Evolutionary conservation across 2,113 vertebrate genomes (phyloP).

Genomic region (Dasypus novemcinctus): DNA sequence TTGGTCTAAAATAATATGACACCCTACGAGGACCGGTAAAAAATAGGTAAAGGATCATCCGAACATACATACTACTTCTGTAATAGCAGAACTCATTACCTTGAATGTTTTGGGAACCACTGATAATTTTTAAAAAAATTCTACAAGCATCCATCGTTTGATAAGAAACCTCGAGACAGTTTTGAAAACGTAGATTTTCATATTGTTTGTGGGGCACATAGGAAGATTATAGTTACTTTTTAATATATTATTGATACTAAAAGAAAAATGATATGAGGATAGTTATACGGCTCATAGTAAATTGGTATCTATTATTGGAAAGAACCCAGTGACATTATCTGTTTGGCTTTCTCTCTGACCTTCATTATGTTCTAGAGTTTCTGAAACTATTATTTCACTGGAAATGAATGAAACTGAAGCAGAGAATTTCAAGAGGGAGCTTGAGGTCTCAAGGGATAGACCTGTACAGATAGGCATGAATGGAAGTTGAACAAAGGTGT

Average conservation of each 20-base stretch:
- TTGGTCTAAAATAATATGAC: background rate
- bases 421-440: slow-evolving; percentile 12
- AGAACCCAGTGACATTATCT: background rate
- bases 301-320: background rate
- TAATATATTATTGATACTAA: background rate
- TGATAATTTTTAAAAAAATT: background rate
- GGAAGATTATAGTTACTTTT: background rate
- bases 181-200: background rate
- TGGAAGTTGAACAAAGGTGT: slow-evolving; percentile 23
- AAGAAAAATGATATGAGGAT: background rate
- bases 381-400: slow-evolving; percentile 38
- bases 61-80: background rate
- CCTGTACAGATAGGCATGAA: background rate
- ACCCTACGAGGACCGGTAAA: background rate
- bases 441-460: background rate
- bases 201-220: background rate
- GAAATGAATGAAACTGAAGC: slow-evolving; percentile 57
- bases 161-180: background rate
- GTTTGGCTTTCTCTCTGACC: slow-evolving; percentile 28
- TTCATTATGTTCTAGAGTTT: slow-evolving; percentile 29
- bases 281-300: background rate
- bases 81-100: background rate
- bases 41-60: background rate
- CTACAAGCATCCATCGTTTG: background rate
- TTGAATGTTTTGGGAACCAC: background rate